Base-by-base conservation (phyloP, 2,113 vertebrate species). In the Anhinga rufa region DNA sequence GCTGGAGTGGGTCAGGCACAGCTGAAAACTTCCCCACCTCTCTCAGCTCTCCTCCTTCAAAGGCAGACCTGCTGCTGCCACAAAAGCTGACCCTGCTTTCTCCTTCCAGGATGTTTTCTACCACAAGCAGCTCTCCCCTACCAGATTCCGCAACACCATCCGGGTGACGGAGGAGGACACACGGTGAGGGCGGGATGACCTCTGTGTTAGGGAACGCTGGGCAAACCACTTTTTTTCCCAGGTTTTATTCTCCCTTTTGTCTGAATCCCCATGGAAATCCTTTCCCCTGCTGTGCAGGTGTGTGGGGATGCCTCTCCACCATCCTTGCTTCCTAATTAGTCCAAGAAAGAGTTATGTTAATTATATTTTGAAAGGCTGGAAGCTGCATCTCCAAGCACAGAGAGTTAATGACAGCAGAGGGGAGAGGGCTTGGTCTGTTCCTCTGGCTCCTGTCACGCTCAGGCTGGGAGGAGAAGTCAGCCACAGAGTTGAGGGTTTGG, bases 131-230 rank as follows among this genome's bases (percentile, higher is more conserved):
- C 69, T 98, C 28, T 68, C 68, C 1, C 49, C 97, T 1, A 91
- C 98, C 0, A 97, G 98, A 32, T 97, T 98, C 94, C 86, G 81
- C 10, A 80, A 97, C 2, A 86, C 77, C 55, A 88, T 97, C 77
- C 90, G 64, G 16, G 90, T 98, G 86, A 98, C 97, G 2, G 98
- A 98, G 91, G 64, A 95, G 20, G 95, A 98, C 57, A 98, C 97
- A 3, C 97, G 98, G 98, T 98, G 96, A 92, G 92, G 32, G 6
- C 1, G 6, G 84, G 49, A 9, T 1, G 5, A 42, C 52, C 32
- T 71, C 65, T 3, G 22, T 48, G 61, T 29, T 1, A 2, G 9
- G 6, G 13, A 14, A 21, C 18, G 4, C 66, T 34, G 52, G 42
- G 21, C 12, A 62, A 34, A 10, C 0, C 3, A 0, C 42, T 2